Evolutionary conservation across 1,140 invertebrate species (phyloP).

Genomic region (Drosophila orosa): DNA sequence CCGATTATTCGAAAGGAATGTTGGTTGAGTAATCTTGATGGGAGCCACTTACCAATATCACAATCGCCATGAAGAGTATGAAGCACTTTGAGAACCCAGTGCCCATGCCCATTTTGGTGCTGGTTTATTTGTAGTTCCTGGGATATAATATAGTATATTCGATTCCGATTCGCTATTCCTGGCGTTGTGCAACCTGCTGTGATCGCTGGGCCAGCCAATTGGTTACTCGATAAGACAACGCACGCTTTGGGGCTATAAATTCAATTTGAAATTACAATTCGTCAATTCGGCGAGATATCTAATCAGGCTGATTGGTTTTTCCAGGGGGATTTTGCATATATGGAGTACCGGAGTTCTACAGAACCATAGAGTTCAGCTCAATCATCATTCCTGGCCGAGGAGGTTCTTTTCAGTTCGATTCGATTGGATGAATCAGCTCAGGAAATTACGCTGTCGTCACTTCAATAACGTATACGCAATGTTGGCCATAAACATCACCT

Average conservation of each 20-base stretch:
- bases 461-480: constrained; percentile 47
- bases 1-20: constrained; percentile 14
- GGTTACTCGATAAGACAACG: constrained; percentile 58
- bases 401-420: not conserved
- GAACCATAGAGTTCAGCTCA: constrained; percentile 7
- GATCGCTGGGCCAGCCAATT: constrained; percentile 51
- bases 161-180: constrained; percentile 9
- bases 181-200: constrained; percentile 51
- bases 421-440: constrained; percentile 53
- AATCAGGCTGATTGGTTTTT: constrained; percentile 70
- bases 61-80: constrained; percentile 79
- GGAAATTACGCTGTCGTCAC: constrained; percentile 51
- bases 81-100: constrained; percentile 80
- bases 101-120: constrained; percentile 61
- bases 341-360: not conserved
- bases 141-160: not conserved
- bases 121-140: constrained; percentile 4
- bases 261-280: constrained; percentile 72
- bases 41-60: constrained; percentile 71
- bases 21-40: not conserved
- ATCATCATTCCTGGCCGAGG: constrained; percentile 23
- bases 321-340: constrained; percentile 39
- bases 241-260: constrained; percentile 54
- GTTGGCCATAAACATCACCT: constrained; percentile 45
- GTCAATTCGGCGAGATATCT: constrained; percentile 51